These are phyloP conservation scores for Platypus cylindrus DNA, from an alignment of 2,888 invertebrate species.

Conservation along the genomic window DNA sequence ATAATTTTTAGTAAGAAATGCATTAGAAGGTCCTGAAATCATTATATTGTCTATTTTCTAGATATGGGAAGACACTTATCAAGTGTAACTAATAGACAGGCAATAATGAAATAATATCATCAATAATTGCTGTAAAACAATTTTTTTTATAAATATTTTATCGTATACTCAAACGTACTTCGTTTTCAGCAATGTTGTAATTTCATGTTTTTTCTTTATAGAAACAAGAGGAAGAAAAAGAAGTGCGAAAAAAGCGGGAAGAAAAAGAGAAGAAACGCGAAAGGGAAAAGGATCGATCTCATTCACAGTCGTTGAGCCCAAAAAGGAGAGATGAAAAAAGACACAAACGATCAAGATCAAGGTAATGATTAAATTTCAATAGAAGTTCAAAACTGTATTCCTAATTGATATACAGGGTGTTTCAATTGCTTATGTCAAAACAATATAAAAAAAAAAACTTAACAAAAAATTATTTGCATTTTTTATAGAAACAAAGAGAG, in stretches of 20 bases:
- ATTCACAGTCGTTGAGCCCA: constrained; percentile 32
- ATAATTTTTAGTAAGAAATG: too few species aligned
- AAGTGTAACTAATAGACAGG: too few species aligned
- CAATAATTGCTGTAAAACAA: too few species aligned
- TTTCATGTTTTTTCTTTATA: constrained; percentile 36
- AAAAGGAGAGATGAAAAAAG: constrained; percentile 31
- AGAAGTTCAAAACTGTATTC: not conserved
- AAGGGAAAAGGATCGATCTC: constrained; percentile 26
- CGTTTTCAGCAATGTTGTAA: not conserved
- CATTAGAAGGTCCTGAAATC: too few species aligned
- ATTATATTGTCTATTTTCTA: too few species aligned
- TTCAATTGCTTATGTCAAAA: too few species aligned
- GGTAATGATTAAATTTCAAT: constrained; percentile 26
- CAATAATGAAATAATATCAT: too few species aligned
- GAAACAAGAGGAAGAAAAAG: constrained; percentile 66
- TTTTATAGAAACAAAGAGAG: constrained; percentile 25
- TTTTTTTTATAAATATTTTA: too few species aligned
- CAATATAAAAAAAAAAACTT: too few species aligned
- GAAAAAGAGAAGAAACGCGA: constrained; percentile 34
- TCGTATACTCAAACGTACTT: too few species aligned
- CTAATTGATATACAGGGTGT: too few species aligned
- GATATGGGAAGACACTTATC: too few species aligned
- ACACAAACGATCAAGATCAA: constrained; percentile 37
- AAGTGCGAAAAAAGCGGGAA: constrained; percentile 47
- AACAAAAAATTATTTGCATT: constrained; percentile 1